Evolutionary conservation across 2,113 vertebrate genomes (phyloP).

Genomic region (Rana temporaria): DNA sequence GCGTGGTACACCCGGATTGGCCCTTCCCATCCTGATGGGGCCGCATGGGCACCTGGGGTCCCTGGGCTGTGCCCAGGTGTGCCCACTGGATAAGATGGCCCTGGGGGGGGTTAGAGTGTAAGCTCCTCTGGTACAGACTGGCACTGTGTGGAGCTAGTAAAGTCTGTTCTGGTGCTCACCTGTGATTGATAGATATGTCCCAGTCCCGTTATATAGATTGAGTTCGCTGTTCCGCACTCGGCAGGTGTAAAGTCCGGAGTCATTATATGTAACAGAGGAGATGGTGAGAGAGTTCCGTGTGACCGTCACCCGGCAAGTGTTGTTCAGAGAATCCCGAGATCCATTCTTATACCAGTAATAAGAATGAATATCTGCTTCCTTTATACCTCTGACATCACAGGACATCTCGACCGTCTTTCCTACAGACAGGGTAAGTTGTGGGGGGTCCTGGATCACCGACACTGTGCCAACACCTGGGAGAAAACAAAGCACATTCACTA

Average conservation of each 20-base stretch:
- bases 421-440: not conserved
- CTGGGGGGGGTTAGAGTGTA: too few relatives aligned
- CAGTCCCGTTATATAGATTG: not conserved
- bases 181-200: constrained; percentile 11
- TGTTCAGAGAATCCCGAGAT: not conserved
- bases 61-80: too few relatives aligned
- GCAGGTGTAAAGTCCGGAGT: not conserved
- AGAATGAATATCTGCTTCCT: not conserved
- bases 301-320: not conserved
- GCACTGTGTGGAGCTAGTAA: too few relatives aligned
- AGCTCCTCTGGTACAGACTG: too few relatives aligned
- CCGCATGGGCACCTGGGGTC: too few relatives aligned
- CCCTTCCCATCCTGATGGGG: too few relatives aligned
- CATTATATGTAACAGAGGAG: not conserved
- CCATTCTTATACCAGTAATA: constrained; percentile 2
- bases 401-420: not conserved
- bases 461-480: not conserved
- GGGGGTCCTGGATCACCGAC: not conserved
- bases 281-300: not conserved
- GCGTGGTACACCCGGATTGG: too few relatives aligned
- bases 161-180: too few relatives aligned
- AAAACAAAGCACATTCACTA: not conserved
- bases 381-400: not conserved
- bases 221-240: not conserved
- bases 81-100: too few relatives aligned